These are phyloP conservation scores for Phenganax subtilis DNA, from an alignment of 92 coral and sea anemone genomes.

Conservation along the genomic window DNA sequence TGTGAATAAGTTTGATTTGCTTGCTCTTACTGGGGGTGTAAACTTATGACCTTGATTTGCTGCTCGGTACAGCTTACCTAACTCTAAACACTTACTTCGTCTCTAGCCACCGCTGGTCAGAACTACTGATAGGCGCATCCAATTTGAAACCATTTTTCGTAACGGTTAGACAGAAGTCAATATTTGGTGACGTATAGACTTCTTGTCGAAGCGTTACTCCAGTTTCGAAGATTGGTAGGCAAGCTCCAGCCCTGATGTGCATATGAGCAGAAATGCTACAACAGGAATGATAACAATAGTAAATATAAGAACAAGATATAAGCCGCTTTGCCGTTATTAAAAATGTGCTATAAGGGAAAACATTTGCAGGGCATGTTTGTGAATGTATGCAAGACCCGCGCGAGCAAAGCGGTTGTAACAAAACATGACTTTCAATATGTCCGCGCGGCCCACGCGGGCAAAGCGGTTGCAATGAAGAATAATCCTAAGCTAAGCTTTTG, in stretches of 20 bases:
- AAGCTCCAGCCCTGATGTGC: constrained; percentile 45
- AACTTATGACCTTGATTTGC: not conserved
- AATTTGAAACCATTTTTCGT: constrained; percentile 38
- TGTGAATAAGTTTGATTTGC: too few species aligned
- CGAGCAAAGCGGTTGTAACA: not conserved
- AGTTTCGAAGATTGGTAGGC: constrained; percentile 69
- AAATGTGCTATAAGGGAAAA: too few species aligned
- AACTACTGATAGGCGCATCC: constrained; percentile 39
- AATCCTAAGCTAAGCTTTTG: too few species aligned
- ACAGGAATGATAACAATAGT: not conserved
- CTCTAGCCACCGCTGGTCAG: constrained; percentile 36
- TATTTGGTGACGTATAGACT: constrained; percentile 29
- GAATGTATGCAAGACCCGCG: not conserved
- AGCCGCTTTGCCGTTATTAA: not conserved
- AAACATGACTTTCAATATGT: too few species aligned
- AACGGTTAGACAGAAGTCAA: not conserved
- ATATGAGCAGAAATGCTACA: constrained; percentile 50
- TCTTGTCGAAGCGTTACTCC: constrained; percentile 50
- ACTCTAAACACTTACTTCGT: constrained; percentile 45
- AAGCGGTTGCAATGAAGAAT: too few species aligned
- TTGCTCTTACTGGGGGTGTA: too few species aligned
- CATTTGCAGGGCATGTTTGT: too few species aligned
- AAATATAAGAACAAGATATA: not conserved
- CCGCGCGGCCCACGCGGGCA: too few species aligned
- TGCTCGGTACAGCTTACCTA: not conserved